These are phyloP conservation scores for Stegostoma tigrinum DNA, from an alignment of 2,113 vertebrate genomes.

Conservation along the genomic window DNA sequence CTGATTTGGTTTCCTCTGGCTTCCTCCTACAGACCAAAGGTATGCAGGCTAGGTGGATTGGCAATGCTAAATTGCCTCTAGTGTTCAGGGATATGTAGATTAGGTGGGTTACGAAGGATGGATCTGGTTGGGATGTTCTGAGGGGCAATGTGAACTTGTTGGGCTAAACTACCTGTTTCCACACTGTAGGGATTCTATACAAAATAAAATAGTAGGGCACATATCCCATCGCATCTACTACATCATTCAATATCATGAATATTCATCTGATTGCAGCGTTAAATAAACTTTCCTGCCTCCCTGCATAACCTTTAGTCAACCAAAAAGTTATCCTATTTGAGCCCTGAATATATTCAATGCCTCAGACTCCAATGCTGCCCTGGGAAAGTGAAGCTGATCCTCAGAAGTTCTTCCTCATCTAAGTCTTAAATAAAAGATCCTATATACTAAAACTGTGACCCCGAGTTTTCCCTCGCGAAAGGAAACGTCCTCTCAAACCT, in stretches of 20 bases:
- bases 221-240: too few relatives aligned
- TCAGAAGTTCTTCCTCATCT: background rate
- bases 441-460: background rate
- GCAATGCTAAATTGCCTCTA: too few relatives aligned
- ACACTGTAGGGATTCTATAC: too few relatives aligned
- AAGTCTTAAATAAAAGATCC: background rate
- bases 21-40: too few relatives aligned
- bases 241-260: background rate
- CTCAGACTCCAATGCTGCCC: background rate
- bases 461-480: background rate
- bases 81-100: too few relatives aligned
- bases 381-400: background rate
- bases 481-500: background rate
- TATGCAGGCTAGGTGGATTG: too few relatives aligned
- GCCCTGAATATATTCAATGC: background rate
- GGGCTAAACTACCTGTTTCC: too few relatives aligned
- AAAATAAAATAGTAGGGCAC: background rate
- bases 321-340: background rate
- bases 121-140: too few relatives aligned
- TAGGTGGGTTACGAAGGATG: too few relatives aligned
- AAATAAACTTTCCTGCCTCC: background rate
- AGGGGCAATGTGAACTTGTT: too few relatives aligned
- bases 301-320: background rate
- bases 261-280: background rate
- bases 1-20: too few relatives aligned